Evolutionary conservation across 2,888 invertebrate genomes (phyloP).

Genomic region (Anagyrus pseudococci): DNA sequence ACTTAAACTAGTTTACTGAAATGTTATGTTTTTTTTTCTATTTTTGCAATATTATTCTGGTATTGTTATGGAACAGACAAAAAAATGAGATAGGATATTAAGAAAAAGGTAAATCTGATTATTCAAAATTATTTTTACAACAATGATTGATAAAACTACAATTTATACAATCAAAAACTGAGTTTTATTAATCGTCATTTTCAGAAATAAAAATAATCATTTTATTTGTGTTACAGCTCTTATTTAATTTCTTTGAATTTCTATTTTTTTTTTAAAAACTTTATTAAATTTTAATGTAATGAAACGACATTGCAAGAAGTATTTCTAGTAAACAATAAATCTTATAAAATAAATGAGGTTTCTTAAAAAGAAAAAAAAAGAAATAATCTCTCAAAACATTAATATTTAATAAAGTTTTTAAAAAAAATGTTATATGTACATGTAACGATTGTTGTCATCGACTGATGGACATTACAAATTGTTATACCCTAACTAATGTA

Average conservation of each 20-base stretch:
- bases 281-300: slow-evolving; percentile 37
- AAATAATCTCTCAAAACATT: slow-evolving; percentile 36
- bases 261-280: slow-evolving; percentile 38
- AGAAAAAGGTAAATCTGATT: slow-evolving; percentile 24
- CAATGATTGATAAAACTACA: slow-evolving; percentile 34
- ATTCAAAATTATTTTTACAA: slow-evolving; percentile 30
- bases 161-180: slow-evolving; percentile 40
- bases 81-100: slow-evolving; percentile 28
- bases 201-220: slow-evolving; percentile 39
- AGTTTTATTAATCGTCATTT: slow-evolving; percentile 40
- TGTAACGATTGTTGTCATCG: slow-evolving; percentile 40
- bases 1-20: no score
- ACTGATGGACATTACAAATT: slow-evolving; percentile 40
- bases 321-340: slow-evolving; percentile 31
- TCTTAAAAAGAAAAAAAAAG: slow-evolving; percentile 4
- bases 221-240: slow-evolving; percentile 38
- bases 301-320: slow-evolving; percentile 27
- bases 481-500: slow-evolving; percentile 39
- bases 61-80: background rate
- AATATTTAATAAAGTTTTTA: slow-evolving; percentile 40
- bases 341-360: slow-evolving; percentile 30
- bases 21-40: background rate
- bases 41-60: background rate
- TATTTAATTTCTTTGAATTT: slow-evolving; percentile 37
- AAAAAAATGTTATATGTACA: slow-evolving; percentile 38